Evolutionary conservation across 1,140 invertebrate species (phyloP), one percentile per base, ranked within the genome.

Genomic region (Drosophila prosaltans): DNA sequence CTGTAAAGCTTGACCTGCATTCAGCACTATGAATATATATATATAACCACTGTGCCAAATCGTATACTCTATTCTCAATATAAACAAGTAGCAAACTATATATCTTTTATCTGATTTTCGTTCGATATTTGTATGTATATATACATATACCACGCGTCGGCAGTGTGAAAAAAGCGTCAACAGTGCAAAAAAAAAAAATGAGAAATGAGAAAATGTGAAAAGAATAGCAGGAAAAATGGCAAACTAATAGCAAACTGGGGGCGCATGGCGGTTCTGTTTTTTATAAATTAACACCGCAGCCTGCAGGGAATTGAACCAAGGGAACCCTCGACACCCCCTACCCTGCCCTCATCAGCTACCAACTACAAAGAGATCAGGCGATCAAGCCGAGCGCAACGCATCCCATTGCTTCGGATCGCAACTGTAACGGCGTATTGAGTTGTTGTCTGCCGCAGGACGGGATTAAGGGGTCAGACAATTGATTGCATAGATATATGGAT

Each of bases 81-180:
- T 86, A 86, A 86, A 88, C 83, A 86, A 61, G 65, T 66, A 77
- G 41, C 16, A 30, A 10, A 21, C 73, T 71, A 76, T 83, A 86
- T 83, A 86, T 82, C 76, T 80, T 86, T 88, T 78, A 86, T 88
- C 77, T 69, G 80, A 80, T 88, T 82, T 69, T 62, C 66, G 65
- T 74, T 60, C 67, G 24, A 69, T 76, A 30, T 30, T 0, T 30
- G 4, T 30, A 65, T 61, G 63, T 61, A 86, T 76, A 30, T 30
- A 30, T 30, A 30, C 4, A 65, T 61, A 65, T 61, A 86, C 79
- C 83, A 86, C 82, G 83, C 82, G 82, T 67, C 60, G 60, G 5
- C 73, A 63, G 59, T 76, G 74, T 77, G 68, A 89, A 74, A 86
- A 86, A 88, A 86, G 77, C 83, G 83, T 83, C 83, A 88, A 88